Conservation (phyloP, 2,888 invertebrate genomes). For the Aleiodes testaceus region DNA sequence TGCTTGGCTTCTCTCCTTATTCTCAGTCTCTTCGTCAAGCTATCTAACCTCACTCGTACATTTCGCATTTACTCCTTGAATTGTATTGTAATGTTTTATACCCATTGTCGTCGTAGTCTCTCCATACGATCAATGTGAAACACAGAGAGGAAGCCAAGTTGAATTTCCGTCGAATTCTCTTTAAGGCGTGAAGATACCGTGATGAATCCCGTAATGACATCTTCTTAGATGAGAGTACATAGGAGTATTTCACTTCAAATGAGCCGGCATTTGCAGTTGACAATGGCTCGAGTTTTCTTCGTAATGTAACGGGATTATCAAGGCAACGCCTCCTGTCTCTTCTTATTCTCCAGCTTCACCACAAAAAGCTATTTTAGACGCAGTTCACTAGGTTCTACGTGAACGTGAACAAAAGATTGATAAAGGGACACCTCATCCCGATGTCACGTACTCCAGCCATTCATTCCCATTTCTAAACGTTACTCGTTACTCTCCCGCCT, state of each 20-base stretch:
- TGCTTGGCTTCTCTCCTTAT: slow-evolving; percentile 55
- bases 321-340: slow-evolving; percentile 50
- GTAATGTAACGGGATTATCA: slow-evolving; percentile 50
- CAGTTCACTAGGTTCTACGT: slow-evolving; percentile 42
- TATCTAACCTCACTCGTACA: slow-evolving; percentile 32
- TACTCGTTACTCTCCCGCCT: slow-evolving; percentile 44
- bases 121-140: slow-evolving; percentile 10
- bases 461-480: slow-evolving; percentile 47
- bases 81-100: slow-evolving; percentile 16
- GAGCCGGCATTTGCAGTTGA: slow-evolving; percentile 39
- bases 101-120: slow-evolving; percentile 10
- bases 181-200: slow-evolving; percentile 26
- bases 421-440: slow-evolving; percentile 45
- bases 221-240: slow-evolving; percentile 13
- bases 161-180: slow-evolving; percentile 29
- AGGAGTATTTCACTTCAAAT: slow-evolving; percentile 32
- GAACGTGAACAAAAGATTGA: slow-evolving; percentile 47
- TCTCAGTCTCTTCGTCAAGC: slow-evolving; percentile 40
- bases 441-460: slow-evolving; percentile 44
- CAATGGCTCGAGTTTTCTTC: slow-evolving; percentile 49
- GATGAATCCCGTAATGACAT: slow-evolving; percentile 39
- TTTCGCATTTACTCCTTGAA: slow-evolving; percentile 11
- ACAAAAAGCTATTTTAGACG: slow-evolving; percentile 51
- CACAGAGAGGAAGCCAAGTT: background rate
- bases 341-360: slow-evolving; percentile 54